Evolutionary conservation across 23 tunicate species (phyloP).

Genomic region (Aplidium turbinatum): DNA sequence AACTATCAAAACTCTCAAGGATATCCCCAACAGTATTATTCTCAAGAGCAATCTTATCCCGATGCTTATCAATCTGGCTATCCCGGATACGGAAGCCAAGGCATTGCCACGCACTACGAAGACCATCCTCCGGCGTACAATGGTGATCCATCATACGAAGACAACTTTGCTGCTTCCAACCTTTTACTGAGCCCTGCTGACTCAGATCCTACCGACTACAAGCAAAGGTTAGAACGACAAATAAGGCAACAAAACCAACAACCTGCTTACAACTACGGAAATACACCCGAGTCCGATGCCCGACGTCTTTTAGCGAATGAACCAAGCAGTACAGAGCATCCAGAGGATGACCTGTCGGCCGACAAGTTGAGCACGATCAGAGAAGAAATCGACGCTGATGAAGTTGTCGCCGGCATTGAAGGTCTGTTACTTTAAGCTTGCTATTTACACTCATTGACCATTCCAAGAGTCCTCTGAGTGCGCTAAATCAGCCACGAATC

Average conservation of each 20-base stretch:
- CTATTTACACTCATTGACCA: too few relatives aligned
- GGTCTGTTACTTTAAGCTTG: slow-evolving; percentile 42
- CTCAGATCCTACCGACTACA: slow-evolving; percentile 49
- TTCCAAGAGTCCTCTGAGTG: too few relatives aligned
- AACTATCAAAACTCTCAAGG: slow-evolving; percentile 9
- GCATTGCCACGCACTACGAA: slow-evolving; percentile 10
- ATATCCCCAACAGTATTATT: slow-evolving; percentile 22
- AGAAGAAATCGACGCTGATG: slow-evolving; percentile 86
- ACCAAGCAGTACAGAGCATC: background rate
- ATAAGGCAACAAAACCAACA: slow-evolving; percentile 24
- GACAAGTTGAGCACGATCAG: slow-evolving; percentile 65
- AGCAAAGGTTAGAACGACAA: slow-evolving; percentile 34
- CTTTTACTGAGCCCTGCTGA: slow-evolving; percentile 50
- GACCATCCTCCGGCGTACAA: slow-evolving; percentile 24
- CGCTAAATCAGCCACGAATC: too few relatives aligned
- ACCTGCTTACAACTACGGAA: background rate
- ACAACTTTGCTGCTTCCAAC: slow-evolving; percentile 79
- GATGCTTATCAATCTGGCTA: background rate
- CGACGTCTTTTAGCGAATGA: slow-evolving; percentile 5
- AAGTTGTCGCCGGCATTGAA: slow-evolving; percentile 76
- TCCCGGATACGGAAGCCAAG: background rate
- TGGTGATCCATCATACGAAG: slow-evolving; percentile 16
- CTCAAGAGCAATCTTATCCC: slow-evolving; percentile 29
- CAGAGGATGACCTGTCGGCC: slow-evolving; percentile 28
- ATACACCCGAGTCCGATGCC: slow-evolving; percentile 15